Evolutionary conservation across 2,888 invertebrate species (phyloP).

Genomic region (Horisme vitalbata): DNA sequence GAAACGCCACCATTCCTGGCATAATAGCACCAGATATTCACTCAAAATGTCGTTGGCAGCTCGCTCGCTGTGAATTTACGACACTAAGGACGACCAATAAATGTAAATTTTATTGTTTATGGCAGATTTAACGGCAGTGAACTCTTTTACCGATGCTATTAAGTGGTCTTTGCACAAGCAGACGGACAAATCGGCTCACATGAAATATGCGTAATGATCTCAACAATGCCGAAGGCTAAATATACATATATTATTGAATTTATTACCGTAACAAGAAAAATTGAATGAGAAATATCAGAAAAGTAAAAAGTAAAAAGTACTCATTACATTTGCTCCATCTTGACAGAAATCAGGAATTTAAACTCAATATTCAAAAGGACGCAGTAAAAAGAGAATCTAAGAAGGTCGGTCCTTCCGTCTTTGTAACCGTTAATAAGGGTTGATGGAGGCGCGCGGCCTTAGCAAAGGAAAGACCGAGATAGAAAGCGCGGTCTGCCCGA

Average conservation of each 20-base stretch:
- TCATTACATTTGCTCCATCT: conserved; percentile 1
- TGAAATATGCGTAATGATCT: conserved; percentile 37
- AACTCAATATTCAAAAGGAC: conserved; percentile 27
- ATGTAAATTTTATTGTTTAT: conserved; percentile 83
- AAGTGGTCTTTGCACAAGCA: conserved; percentile 61
- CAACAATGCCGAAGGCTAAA: background rate
- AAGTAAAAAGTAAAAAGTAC: background rate
- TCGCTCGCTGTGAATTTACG: conserved; percentile 74
- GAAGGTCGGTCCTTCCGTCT: conserved; percentile 46
- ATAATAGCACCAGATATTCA: conserved; percentile 71
- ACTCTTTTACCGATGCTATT: conserved; percentile 76
- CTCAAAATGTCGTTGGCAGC: conserved; percentile 77
- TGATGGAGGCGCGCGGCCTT: conserved; percentile 49
- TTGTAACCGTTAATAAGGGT: conserved; percentile 63
- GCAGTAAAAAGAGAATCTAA: conserved; percentile 33
- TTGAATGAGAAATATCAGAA: too few relatives aligned
- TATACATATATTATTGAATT: background rate
- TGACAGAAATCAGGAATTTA: conserved; percentile 24
- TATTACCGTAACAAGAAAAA: background rate
- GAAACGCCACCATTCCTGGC: conserved; percentile 60
- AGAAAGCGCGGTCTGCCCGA: conserved; percentile 62
- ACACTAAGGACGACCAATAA: conserved; percentile 77
- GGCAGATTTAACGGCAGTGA: conserved; percentile 77
- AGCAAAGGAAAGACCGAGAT: conserved; percentile 52
- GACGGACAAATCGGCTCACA: conserved; percentile 53